Conservation (phyloP, 2,113 vertebrate species). For the Scolopax mira region DNA sequence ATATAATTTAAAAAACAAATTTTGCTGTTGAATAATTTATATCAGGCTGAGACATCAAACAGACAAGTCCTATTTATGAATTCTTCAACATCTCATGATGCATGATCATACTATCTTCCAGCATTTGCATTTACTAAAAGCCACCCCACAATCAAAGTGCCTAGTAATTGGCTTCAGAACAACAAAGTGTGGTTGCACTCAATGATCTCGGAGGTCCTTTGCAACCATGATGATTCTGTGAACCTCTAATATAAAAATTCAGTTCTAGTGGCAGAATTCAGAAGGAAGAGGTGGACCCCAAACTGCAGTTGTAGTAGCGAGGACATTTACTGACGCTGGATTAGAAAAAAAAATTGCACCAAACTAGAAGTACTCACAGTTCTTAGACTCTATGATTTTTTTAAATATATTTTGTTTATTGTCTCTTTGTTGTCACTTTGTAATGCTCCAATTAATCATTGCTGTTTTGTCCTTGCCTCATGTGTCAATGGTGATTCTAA, state of each 20-base stretch:
- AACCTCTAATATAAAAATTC: neutral
- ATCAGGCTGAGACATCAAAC: neutral
- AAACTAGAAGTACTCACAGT: neutral
- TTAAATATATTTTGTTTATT: neutral
- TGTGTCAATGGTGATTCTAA: neutral
- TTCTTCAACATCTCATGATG: neutral
- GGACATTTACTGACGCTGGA: neutral
- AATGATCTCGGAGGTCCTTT: too few relatives aligned
- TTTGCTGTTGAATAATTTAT: neutral
- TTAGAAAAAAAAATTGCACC: neutral
- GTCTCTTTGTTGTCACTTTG: neutral
- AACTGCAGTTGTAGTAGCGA: neutral
- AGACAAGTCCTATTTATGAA: neutral
- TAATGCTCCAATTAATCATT: neutral
- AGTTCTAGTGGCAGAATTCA: neutral
- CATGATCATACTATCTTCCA: neutral
- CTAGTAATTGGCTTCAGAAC: neutral
- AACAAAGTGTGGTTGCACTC: neutral
- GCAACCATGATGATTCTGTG: too few relatives aligned
- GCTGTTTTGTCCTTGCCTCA: neutral
- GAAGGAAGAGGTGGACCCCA: neutral
- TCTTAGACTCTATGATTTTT: neutral
- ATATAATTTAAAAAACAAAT: neutral
- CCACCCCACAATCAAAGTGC: accelerated
- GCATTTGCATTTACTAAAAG: neutral